Percentiles rank a stretch among this genome's conserved stretches.
These are phyloP conservation scores for Hesperophylax magnus DNA, from an alignment of 1,140 invertebrate species.

Conservation along the genomic window DNA sequence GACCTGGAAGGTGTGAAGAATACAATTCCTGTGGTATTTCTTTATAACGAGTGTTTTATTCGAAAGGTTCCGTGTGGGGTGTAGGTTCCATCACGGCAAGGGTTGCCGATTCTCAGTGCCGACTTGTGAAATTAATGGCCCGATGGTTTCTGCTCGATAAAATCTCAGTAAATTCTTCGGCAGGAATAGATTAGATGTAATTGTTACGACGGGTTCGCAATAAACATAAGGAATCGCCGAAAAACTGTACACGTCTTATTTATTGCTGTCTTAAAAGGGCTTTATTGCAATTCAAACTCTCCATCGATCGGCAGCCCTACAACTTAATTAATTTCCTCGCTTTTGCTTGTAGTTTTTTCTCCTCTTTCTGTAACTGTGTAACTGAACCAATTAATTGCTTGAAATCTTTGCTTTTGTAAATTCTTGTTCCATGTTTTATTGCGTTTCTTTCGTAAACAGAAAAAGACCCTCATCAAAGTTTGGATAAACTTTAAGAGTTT, in stretches of 20 bases:
- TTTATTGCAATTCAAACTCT: slow-evolving; percentile 45
- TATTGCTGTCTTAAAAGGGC: slow-evolving; percentile 32
- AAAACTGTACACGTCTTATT: slow-evolving; percentile 42
- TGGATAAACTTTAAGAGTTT: no score
- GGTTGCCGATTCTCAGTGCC: slow-evolving; percentile 8
- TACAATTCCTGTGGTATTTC: slow-evolving; percentile 30
- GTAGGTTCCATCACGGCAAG: background rate
- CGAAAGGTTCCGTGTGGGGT: slow-evolving; percentile 3
- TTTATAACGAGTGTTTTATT: slow-evolving; percentile 36
- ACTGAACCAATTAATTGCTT: no score
- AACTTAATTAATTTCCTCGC: slow-evolving; percentile 35
- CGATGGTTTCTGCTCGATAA: slow-evolving; percentile 52
- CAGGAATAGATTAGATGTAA: slow-evolving; percentile 52
- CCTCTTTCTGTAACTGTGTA: no score
- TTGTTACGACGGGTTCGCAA: slow-evolving; percentile 42
- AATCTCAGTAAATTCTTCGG: slow-evolving; percentile 50
- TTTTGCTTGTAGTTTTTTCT: background rate
- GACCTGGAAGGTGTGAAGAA: slow-evolving; percentile 37
- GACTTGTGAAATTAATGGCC: slow-evolving; percentile 49
- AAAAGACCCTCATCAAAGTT: no score
- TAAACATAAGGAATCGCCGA: slow-evolving; percentile 42
- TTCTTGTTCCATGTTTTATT: no score
- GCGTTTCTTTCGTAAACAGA: no score
- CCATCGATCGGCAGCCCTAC: background rate
- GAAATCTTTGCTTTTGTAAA: no score